Evolutionary conservation across 2,113 vertebrate genomes (phyloP), one percentile per base, ranked within the genome.

Genomic region (Calypte anna): DNA sequence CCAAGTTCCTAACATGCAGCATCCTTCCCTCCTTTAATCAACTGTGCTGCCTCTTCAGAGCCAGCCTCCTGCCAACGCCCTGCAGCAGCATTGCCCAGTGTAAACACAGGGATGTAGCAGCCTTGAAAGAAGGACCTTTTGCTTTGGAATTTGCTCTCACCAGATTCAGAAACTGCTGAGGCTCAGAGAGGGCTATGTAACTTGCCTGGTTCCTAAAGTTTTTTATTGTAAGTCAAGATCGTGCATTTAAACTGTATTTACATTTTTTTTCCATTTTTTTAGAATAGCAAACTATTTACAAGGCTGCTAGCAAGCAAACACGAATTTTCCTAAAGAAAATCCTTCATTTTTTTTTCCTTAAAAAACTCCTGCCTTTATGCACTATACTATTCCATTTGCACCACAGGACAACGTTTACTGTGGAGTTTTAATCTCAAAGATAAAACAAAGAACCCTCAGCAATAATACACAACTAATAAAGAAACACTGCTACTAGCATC

Each of bases 101-200:
- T 5, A 13, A 62, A 25, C 51, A 15, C 7, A 0, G 13, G 36
- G 36, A 46, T 85, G 38, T 7, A 57, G 38, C 15, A 18, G 78
- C n/a, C 28, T 92, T 25, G 55, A 30, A 8, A 0, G 23, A 53
- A 61, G 7, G 75, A 74, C 18, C 54, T 40, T 57, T 28, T 1
- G 1, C 61, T 77, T 28, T 25, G 75, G 30, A 78, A 67, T 25
- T 55, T 1, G 1, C 36, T 66, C 61, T 74, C 23, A 4, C 6
- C 13, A 22, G 43, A 14, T 54, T 33, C 20, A 8, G 63, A 28
- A 80, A 46, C 0, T 2, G 30, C 0, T 27, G 7, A 86, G 77
- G 50, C 18, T 46, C 48, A 12, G n/a, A 64, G 43, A 33, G 20
- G 31, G 24, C 27, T 43, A 27, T 8, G 38, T 55, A 82, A 67